Evolutionary conservation across 2,797 vertebrate species (phyloP), one percentile per base, ranked within the genome.

Genomic region (Falco novaeseelandiae): DNA sequence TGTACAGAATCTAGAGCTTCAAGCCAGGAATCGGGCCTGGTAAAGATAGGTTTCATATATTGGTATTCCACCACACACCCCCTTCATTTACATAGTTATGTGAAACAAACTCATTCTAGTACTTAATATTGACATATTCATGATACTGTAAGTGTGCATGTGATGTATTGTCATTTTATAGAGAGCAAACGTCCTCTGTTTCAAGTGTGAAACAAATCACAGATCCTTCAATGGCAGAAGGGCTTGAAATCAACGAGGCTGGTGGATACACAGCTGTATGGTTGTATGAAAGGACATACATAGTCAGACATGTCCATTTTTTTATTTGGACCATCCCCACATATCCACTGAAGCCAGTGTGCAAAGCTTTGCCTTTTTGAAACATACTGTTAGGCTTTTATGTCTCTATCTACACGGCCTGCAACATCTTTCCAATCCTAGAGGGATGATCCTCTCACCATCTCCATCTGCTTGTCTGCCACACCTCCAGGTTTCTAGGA

Each of bases 401-500:
- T 58, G 52, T 77, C 71, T 76, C 71, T 89, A 42, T 58, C 77
- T 81, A 61, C 49, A 86, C 42, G 89, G 34, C 49, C 54, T 34
- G 78, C 29, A 70, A 34, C 73, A 83, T 82, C 58, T 82, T 93
- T 84, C 48, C 36, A 65, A 6, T 81, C 66, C 85, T 69, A 61
- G 72, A 95, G 70, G 55, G 54, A 79, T 82, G 65, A 93, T 91
- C 80, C 80, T 95, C 66, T 95, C 87, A 78, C 69, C 62, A 88
- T 25, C 62, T 84, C 94, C 84, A 85, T 92, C 94, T 96, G 92
- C 69, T 95, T 91, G 89, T 96, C 95, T 96, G 93, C 87, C 95
- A 97, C 83, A 95, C 91, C 69, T 94, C 58, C 95, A 87, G 38
- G 58, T 91, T 94, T 96, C 83, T 88, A 93, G 85, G 87, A 93